A percentile compares a stretch with the other conserved stretches of the same genome.
Evolutionary conservation across 2,888 invertebrate species (phyloP).

Genomic region (Mythimna loreyi): DNA sequence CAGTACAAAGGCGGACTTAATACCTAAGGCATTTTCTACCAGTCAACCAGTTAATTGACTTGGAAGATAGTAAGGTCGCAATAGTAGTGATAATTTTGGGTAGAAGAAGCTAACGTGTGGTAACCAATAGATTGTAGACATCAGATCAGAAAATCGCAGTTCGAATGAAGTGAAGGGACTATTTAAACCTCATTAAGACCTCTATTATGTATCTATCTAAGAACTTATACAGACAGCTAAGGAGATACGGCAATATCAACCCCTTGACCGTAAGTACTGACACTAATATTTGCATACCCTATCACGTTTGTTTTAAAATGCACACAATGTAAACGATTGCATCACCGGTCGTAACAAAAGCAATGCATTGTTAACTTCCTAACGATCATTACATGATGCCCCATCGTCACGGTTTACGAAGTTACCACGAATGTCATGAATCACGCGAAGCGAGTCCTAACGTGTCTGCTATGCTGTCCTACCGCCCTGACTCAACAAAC

Average conservation of each 20-base stretch:
- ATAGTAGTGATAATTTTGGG: not conserved
- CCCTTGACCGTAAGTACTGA: too few species aligned
- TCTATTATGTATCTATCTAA: too few species aligned
- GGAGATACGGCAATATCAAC: too few species aligned
- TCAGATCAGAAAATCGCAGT: too few species aligned
- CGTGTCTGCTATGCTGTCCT: conserved; percentile 37
- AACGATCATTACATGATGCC: conserved; percentile 15
- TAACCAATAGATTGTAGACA: too few species aligned
- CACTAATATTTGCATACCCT: not conserved
- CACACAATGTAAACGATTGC: conserved; percentile 16
- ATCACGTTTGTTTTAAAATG: conserved; percentile 8
- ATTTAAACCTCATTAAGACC: too few species aligned
- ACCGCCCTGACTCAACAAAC: conserved; percentile 48
- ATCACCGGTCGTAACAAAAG: conserved; percentile 32
- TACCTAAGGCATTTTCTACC: too few species aligned
- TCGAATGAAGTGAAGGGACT: too few species aligned
- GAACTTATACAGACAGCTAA: too few species aligned
- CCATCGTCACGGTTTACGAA: conserved; percentile 7
- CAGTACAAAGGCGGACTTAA: too few species aligned
- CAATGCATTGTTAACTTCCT: conserved; percentile 32
- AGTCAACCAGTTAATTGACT: too few species aligned
- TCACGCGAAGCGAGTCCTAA: conserved; percentile 54
- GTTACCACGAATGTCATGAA: conserved; percentile 26
- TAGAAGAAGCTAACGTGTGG: not conserved
- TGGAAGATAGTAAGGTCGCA: too few species aligned